Evolutionary conservation across 2,888 invertebrate genomes (phyloP), one percentile per base, ranked within the genome.

Genomic region (Pristionchus arcanus): DNA sequence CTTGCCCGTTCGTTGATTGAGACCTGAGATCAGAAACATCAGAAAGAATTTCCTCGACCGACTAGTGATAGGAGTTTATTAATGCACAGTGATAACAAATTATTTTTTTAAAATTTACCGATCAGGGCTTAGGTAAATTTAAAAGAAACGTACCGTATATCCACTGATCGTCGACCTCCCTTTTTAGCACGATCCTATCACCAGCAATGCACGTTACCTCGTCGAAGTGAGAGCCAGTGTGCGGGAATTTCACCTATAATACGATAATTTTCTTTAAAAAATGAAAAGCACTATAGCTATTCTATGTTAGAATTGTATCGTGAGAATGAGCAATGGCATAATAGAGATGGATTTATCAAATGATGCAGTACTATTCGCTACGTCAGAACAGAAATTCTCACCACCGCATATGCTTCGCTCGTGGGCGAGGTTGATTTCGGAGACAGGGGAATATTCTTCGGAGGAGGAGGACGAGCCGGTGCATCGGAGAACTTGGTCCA

Each of bases 121-220:
- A 49, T 49, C 42, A 68, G 19, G 9, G 25, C 15, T n/a, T 68
- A 68, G 5, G 28, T n/a, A n/a, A 28, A 68, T n/a, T 28, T 28
- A 2, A 13, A 74, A 74, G 7, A 68, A 28, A 68, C 21, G n/a
- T 81, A 90, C 93, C 94, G 90, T 92, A 93, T 77, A 94, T 91
- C 94, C 94, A 94, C 66, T 93, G 92, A n/a, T 92, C 93, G 89
- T 94, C 94, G 16, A 94, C 93, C 68, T 93, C 93, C 37, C 91
- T 90, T 90, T 93, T 92, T 63, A 94, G 87, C 16, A 94, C 49
- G 42, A 94, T 92, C 2, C 89, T 90, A 90, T 94, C 94, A 37
- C 93, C 92, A 15, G 91, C 91, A 15, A 91, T 90, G 37, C 92
- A 92, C 28, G 90, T 91, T 37, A 94, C 90, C 68, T 94, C 94